Base-by-base conservation (phyloP, 2,113 vertebrate species). In the Ochotona princeps region DNA sequence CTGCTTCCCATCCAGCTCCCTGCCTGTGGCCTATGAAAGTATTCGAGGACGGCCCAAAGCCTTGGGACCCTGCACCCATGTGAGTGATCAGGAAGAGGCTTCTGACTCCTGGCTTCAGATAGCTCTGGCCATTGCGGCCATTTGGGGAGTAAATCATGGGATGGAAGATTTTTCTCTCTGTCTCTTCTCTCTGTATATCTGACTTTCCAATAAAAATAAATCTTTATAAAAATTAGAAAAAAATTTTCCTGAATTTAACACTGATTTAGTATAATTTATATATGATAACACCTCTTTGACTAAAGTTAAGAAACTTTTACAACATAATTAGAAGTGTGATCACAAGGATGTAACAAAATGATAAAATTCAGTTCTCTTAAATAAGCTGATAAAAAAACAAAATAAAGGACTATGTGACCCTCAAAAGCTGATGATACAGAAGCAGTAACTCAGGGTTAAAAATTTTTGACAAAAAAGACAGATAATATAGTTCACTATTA, bases 331-430 rank as follows among this genome's bases (percentile, higher is more conserved):
- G 65, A 38, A 60, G 21, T 61, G 15, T 80, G 23, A 89, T 66
- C 70, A 83, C n/a, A 49, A 8, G n/a, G 12, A 21, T 23, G 70
- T 79, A 75, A 96, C 26, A 74, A 93, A 91, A 4, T 61, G 81
- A 92, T 51, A n/a, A 72, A 84, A 69, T 49, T 47, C 93, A 92
- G 91, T 66, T 83, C 49, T 88, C 35, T 79, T 83, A 89, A 78
- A 18, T 47, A 91, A 75, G 61, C 80, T 30, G 72, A 23, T 47
- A 26, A 82, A 89, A 82, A 88, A 93, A 83, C 47, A 35, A 80
- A 11, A 38, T 30, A 25, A 66, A 95, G 76, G 32, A 11, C 23
- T 93, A 2, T 65, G 23, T 80, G 20, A 66, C 20, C 20, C 70
- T 65, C 21, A 91, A 60, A 96, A 94, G 4, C 72, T 60, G 35